Percentiles rank a stretch among this genome's conserved stretches.
Conservation (phyloP, 92 coral and sea anemone genomes). For the Umimayanthus chanpuru region DNA sequence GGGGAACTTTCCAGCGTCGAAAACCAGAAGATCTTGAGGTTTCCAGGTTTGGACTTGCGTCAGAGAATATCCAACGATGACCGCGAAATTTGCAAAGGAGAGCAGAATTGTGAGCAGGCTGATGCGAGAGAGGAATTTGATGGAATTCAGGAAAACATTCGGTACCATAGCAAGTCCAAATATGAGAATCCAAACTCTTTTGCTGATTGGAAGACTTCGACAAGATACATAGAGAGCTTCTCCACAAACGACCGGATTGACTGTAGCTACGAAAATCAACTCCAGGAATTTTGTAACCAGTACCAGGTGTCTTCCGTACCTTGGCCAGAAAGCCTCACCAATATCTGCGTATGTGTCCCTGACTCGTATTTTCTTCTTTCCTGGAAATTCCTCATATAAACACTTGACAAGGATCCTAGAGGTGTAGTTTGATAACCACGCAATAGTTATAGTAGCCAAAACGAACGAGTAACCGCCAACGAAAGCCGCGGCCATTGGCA, state of each 20-base stretch:
- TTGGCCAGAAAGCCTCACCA: constrained; percentile 81
- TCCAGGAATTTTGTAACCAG: constrained; percentile 66
- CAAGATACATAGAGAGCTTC: constrained; percentile 56
- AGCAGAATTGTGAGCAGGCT: constrained; percentile 70
- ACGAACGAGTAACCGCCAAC: constrained; percentile 72
- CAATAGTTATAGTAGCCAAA: constrained; percentile 58
- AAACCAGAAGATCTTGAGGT: constrained; percentile 58
- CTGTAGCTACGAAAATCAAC: constrained; percentile 64
- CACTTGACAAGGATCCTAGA: constrained; percentile 65
- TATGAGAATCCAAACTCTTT: constrained; percentile 70
- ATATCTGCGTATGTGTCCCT: constrained; percentile 72
- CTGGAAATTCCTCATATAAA: constrained; percentile 63
- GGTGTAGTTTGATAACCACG: constrained; percentile 63
- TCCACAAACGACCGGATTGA: constrained; percentile 75
- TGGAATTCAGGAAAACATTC: constrained; percentile 69
- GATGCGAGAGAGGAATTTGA: constrained; percentile 65
- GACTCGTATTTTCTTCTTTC: constrained; percentile 48
- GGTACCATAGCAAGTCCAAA: constrained; percentile 75
- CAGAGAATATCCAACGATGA: constrained; percentile 62
- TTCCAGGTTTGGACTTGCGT: constrained; percentile 62
- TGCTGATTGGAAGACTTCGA: constrained; percentile 63
- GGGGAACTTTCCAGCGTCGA: constrained; percentile 67
- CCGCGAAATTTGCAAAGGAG: constrained; percentile 60
- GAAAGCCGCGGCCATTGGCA: constrained; percentile 63
- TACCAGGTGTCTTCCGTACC: constrained; percentile 66